Evolutionary conservation across 1,140 invertebrate species (phyloP).

Genomic region (Sarcophaga peregrina): DNA sequence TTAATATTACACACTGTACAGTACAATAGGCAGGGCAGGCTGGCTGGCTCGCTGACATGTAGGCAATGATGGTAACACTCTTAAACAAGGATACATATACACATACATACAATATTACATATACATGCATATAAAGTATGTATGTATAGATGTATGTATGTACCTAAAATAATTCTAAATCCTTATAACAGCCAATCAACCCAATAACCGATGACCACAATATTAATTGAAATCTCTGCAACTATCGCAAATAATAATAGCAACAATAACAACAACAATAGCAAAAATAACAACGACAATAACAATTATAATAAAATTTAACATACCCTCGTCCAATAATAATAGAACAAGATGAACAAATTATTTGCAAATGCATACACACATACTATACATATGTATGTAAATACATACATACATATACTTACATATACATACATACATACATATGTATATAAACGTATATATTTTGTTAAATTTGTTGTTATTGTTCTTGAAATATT

Average conservation of each 20-base stretch:
- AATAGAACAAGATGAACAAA: not conserved
- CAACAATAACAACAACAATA: not conserved
- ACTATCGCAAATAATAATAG: not conserved
- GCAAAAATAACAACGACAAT: not conserved
- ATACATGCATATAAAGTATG: too few species aligned
- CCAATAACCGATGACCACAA: not conserved
- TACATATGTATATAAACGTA: too few species aligned
- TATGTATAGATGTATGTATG: too few species aligned
- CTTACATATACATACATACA: too few species aligned
- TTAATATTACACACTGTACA: too few species aligned
- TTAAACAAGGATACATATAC: too few species aligned
- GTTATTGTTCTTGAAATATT: constrained; percentile 16
- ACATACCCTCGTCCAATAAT: not conserved
- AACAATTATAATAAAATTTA: not conserved
- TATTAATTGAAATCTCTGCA: constrained; percentile 27
- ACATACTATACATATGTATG: too few species aligned
- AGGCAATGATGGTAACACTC: too few species aligned
- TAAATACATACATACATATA: too few species aligned
- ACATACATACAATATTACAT: too few species aligned
- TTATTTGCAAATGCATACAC: not conserved
- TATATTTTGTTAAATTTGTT: not conserved
- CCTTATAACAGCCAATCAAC: not conserved
- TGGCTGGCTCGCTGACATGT: too few species aligned
- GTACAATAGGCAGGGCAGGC: too few species aligned
- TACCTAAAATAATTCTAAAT: not conserved